A percentile compares a stretch with the other conserved stretches of the same genome.
These are phyloP conservation scores for Ctenoplectra terminalis DNA, from an alignment of 1,140 invertebrate genomes.

Conservation along the genomic window DNA sequence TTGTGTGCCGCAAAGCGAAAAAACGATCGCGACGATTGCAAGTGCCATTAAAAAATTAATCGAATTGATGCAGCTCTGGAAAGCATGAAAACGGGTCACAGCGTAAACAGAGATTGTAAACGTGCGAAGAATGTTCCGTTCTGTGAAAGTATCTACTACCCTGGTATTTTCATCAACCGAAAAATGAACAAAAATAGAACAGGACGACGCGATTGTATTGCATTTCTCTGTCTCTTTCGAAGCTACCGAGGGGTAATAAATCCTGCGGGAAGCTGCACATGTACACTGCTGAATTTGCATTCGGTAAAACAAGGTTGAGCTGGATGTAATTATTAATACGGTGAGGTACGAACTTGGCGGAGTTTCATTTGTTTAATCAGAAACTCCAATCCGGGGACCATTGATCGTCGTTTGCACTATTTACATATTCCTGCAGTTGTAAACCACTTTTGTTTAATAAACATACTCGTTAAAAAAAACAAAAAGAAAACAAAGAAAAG, in stretches of 20 bases:
- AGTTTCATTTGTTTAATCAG: background rate
- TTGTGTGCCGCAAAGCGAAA: background rate
- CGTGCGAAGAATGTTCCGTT: background rate
- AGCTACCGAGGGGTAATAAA: constrained; percentile 41
- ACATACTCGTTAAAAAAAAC: too few relatives aligned
- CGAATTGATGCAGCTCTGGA: background rate
- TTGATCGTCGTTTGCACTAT: too few relatives aligned
- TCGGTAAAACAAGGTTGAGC: constrained; percentile 23
- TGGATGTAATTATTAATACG: constrained; percentile 58
- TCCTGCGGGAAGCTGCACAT: constrained; percentile 28
- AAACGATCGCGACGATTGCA: background rate
- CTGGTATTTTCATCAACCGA: background rate
- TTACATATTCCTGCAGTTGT: too few relatives aligned
- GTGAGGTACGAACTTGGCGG: constrained; percentile 1
- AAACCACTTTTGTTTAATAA: too few relatives aligned
- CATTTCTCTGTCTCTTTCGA: constrained; percentile 20
- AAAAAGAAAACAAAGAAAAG: too few relatives aligned
- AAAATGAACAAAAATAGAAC: constrained; percentile 9
- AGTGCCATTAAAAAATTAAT: constrained; percentile 17
- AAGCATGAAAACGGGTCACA: background rate
- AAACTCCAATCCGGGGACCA: background rate
- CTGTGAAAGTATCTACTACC: constrained; percentile 19
- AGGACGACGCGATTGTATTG: constrained; percentile 18
- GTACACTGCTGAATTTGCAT: constrained; percentile 35
- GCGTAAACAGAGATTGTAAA: background rate